Evolutionary conservation across 2,797 vertebrate species (phyloP), one percentile per base, ranked within the genome.

Genomic region (Echiichthys vipera): DNA sequence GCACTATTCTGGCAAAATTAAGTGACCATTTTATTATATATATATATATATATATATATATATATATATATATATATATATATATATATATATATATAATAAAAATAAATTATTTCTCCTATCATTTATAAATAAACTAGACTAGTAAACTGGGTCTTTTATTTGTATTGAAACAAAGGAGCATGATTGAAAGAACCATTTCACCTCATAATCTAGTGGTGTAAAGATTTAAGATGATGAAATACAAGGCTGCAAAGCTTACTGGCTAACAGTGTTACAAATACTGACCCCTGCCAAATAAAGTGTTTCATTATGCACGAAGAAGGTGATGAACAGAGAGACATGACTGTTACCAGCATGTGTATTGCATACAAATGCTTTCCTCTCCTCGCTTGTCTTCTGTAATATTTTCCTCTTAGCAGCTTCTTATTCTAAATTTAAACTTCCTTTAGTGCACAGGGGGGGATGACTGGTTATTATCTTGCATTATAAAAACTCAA

Each of bases 261-360:
- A 11, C 53, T 30, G 56, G 24, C 47, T 68, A 22, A 20, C 59
- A 37, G 46, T 24, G 30, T 29, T 51, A n/a, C 39, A 74, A 66
- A 77, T 66, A 59, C 54, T 47, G 67, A 80, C 70, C 49, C 15
- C 14, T 67, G 69, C 15, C 56, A 70, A 71, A 79, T 65, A 68
- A 43, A 71, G 70, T 29, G 18, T 27, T 71, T 56, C 24, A 75
- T 70, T 57, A 66, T 59, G 29, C 30, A 54, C 57, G 74, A 58
- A 61, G 13, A 45, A 30, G 13, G 29, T 13, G 45, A 74, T 61
- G 29, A 47, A 50, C 32, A 43, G 22, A 56, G 51, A 61, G 55
- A 55, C 25, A 25, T 45, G 62, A 40, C 55, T 13, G 20, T 46
- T 55, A 34, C 37, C 30, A 51, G 32, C 54, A 24, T n/a, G 49